Evolutionary conservation across 2,888 invertebrate genomes (phyloP).

Genomic region (Deroplatys truncata): DNA sequence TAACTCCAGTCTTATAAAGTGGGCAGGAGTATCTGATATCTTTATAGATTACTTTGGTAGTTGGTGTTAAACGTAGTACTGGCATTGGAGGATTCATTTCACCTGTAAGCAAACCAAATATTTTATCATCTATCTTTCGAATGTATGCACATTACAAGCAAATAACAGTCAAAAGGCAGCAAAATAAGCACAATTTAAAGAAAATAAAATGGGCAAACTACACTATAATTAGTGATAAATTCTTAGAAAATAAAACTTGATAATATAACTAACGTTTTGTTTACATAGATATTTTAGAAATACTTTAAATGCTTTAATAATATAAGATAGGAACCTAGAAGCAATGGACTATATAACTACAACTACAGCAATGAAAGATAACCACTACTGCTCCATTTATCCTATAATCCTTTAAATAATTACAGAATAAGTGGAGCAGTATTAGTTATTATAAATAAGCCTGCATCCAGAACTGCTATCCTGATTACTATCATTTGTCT

Average conservation of each 20-base stretch:
- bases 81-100: conserved; percentile 74
- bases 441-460: too few relatives aligned
- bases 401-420: too few relatives aligned
- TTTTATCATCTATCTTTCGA: background rate
- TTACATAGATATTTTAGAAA: too few relatives aligned
- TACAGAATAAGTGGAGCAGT: too few relatives aligned
- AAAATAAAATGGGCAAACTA: background rate
- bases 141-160: background rate
- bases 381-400: too few relatives aligned
- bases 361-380: too few relatives aligned
- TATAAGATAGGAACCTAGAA: too few relatives aligned
- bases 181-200: background rate
- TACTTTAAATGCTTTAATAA: too few relatives aligned
- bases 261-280: too few relatives aligned
- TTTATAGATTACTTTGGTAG: conserved; percentile 43
- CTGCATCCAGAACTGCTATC: too few relatives aligned
- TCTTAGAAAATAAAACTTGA: background rate
- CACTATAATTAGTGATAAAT: background rate
- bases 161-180: background rate
- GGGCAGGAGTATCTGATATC: conserved; percentile 65
- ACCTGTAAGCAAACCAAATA: conserved; percentile 46
- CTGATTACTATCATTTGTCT: too few relatives aligned
- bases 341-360: too few relatives aligned
- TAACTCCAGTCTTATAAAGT: conserved; percentile 81
- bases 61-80: conserved; percentile 63